Percentiles rank a stretch among this genome's conserved stretches.
Evolutionary conservation across 2,113 vertebrate species (phyloP).

Genomic region (Oncorhynchus clarkii): DNA sequence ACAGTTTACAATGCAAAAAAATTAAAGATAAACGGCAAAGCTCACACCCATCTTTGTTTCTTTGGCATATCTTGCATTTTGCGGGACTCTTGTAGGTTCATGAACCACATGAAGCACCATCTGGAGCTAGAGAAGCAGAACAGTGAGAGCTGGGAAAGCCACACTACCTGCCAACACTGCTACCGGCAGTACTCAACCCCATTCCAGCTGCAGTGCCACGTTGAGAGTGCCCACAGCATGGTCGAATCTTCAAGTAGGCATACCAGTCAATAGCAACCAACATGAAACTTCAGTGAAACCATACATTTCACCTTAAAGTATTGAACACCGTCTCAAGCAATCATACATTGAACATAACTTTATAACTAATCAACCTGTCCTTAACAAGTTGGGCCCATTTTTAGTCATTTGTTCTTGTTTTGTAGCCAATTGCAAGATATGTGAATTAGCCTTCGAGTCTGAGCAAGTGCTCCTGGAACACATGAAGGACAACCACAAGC

Average conservation of each 20-base stretch:
- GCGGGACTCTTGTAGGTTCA: slow-evolving; percentile 79
- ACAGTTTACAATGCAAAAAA: background rate
- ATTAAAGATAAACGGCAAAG: background rate
- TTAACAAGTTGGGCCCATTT: background rate
- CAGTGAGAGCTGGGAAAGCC: slow-evolving; percentile 97
- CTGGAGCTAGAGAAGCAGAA: slow-evolving; percentile 97
- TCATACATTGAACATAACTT: background rate
- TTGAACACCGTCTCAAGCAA: background rate
- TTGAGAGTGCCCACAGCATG: slow-evolving; percentile 92
- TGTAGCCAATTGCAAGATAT: slow-evolving; percentile 95
- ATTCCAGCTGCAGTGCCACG: slow-evolving; percentile 98
- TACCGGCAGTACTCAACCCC: slow-evolving; percentile 95
- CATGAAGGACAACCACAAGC: slow-evolving; percentile 99
- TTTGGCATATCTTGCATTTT: slow-evolving; percentile 4
- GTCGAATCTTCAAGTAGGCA: slow-evolving; percentile 89
- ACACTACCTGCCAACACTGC: slow-evolving; percentile 98
- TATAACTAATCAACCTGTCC: background rate
- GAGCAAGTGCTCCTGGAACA: slow-evolving; percentile 96
- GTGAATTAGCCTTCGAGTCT: slow-evolving; percentile 95
- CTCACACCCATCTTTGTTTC: background rate
- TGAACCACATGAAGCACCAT: slow-evolving; percentile 99
- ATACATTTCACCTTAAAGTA: background rate
- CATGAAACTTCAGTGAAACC: background rate
- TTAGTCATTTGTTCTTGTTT: background rate
- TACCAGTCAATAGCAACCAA: background rate